phyloP scores from a whole-genome alignment of 2,113 vertebrate genomes.

The Pomatorhinus ruficollis region DNA sequence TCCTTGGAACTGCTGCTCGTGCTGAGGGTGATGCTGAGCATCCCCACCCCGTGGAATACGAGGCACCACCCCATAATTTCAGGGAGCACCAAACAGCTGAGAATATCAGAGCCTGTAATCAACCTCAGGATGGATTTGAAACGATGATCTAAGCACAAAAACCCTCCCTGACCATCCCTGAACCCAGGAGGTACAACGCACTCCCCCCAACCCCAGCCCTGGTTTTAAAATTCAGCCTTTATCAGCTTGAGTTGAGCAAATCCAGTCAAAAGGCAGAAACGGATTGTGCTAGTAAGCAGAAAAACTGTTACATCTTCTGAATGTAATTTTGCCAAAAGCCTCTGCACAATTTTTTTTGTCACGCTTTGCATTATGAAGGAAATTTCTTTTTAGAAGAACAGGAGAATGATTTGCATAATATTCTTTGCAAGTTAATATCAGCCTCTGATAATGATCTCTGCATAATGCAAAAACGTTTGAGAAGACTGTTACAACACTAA shows the following conservation, averaged over 20 bases:
- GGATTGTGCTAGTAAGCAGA: slow-evolving; percentile 74
- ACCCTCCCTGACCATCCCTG: not conserved
- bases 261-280: slow-evolving; percentile 67
- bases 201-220: not conserved
- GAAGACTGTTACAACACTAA: slow-evolving; percentile 79
- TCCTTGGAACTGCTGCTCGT: fast-evolving
- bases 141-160: not conserved
- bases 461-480: slow-evolving; percentile 65
- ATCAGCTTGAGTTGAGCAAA: slow-evolving; percentile 57
- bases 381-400: slow-evolving; percentile 70
- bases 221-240: slow-evolving; percentile 59
- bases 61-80: not conserved
- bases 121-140: fast-evolving
- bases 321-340: slow-evolving; percentile 72
- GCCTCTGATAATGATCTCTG: slow-evolving; percentile 74
- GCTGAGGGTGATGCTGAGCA: not conserved
- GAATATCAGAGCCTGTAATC: not conserved
- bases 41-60: fast-evolving
- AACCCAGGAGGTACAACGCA: not conserved
- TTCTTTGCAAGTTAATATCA: slow-evolving; percentile 78
- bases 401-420: slow-evolving; percentile 75
- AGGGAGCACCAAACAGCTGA: not conserved
- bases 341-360: slow-evolving; percentile 68
- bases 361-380: slow-evolving; percentile 70
- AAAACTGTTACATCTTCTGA: slow-evolving; percentile 69